Percentiles rank a stretch among this genome's conserved stretches.
Evolutionary conservation across 1,140 invertebrate species (phyloP).

Genomic region (Drosophila melanica): DNA sequence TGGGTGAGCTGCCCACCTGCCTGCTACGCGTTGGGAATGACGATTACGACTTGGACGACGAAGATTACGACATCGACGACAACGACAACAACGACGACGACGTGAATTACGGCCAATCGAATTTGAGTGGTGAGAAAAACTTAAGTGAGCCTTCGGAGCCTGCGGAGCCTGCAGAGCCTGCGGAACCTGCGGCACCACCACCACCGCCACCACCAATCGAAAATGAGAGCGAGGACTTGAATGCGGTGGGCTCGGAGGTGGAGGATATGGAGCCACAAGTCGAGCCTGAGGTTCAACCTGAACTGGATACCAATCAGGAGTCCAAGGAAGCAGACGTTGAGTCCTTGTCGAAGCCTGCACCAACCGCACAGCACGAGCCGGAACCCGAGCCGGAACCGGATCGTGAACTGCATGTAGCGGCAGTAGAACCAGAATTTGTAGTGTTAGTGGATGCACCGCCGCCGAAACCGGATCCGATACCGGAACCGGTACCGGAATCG

Average conservation of each 20-base stretch:
- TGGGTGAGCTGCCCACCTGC: slow-evolving; percentile 86
- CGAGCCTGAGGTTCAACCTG: not conserved
- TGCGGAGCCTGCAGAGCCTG: not conserved
- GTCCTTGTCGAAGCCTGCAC: not conserved
- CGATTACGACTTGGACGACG: slow-evolving; percentile 18
- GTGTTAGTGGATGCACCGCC: not conserved
- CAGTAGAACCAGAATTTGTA: too few relatives aligned
- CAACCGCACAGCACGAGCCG: not conserved
- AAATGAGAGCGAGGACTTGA: not conserved
- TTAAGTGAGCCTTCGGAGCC: too few relatives aligned
- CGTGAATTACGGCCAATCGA: slow-evolving; percentile 6
- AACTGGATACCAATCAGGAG: too few relatives aligned
- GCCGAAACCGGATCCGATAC: slow-evolving; percentile 16
- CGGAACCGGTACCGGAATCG: slow-evolving; percentile 15
- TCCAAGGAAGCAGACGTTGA: not conserved
- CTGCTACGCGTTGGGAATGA: slow-evolving; percentile 43
- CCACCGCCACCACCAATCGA: slow-evolving; percentile 46
- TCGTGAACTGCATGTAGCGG: not conserved
- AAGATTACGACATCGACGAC: too few relatives aligned
- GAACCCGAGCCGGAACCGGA: not conserved
- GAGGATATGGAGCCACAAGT: not conserved
- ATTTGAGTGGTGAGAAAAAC: not conserved
- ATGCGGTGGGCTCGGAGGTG: not conserved
- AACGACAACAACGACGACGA: slow-evolving; percentile 53
- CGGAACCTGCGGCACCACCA: slow-evolving; percentile 26